A percentile compares a stretch with the other conserved stretches of the same genome.
These are phyloP conservation scores for Hypsopygia costalis DNA, from an alignment of 2,888 invertebrate species.

Conservation along the genomic window DNA sequence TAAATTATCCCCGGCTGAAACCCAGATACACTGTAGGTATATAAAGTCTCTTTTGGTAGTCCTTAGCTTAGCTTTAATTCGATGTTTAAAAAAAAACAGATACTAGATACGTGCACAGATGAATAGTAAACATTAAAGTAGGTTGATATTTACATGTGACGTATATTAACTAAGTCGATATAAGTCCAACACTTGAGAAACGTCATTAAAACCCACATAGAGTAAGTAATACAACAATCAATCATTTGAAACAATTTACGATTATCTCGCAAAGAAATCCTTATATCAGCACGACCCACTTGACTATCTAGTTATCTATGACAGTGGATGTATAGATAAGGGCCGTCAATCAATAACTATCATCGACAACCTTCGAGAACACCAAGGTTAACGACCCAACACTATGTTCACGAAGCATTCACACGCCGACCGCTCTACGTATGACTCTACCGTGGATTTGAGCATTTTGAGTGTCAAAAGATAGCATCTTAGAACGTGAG, in stretches of 20 bases:
- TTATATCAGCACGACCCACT: too few relatives aligned
- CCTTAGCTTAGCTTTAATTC: too few relatives aligned
- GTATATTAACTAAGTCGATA: background rate
- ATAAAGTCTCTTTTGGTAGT: too few relatives aligned
- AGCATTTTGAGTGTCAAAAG: too few relatives aligned
- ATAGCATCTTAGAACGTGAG: too few relatives aligned
- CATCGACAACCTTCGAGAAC: constrained; percentile 31
- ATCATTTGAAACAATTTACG: background rate
- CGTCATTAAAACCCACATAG: background rate
- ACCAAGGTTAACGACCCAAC: constrained; percentile 35
- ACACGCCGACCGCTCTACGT: background rate
- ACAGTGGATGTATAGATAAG: constrained; percentile 24
- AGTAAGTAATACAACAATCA: background rate
- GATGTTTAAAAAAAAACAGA: too few relatives aligned
- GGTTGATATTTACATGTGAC: too few relatives aligned
- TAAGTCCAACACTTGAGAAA: background rate
- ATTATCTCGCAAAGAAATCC: background rate
- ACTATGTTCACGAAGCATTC: constrained; percentile 1
- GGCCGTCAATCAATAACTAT: constrained; percentile 29
- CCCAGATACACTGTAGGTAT: too few relatives aligned
- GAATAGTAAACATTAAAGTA: too few relatives aligned
- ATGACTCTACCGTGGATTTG: background rate
- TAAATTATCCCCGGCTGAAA: too few relatives aligned
- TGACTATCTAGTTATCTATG: background rate
- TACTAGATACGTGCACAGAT: too few relatives aligned